phyloP scores from a whole-genome alignment of 2,888 invertebrate species.

The Exocentrus adspersus region DNA sequence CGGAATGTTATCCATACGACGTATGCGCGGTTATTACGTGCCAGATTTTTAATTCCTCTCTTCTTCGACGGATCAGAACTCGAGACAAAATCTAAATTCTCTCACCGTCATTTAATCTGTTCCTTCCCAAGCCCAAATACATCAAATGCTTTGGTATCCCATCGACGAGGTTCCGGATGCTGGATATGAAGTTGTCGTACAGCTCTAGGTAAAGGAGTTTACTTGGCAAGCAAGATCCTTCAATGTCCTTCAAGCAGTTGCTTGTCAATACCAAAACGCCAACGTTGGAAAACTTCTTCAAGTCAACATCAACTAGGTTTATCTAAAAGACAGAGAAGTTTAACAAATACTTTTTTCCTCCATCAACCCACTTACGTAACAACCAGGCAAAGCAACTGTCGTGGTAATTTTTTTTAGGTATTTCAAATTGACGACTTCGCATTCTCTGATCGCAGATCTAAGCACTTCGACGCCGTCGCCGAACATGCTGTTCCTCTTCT shows the following conservation, averaged over 20 bases:
- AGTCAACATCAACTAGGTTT: conserved; percentile 62
- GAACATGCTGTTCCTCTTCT: conserved; percentile 47
- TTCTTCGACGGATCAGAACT: too few species aligned
- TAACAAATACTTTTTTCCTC: too few species aligned
- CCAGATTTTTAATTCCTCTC: too few species aligned
- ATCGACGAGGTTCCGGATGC: conserved; percentile 57
- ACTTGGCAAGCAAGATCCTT: conserved; percentile 61
- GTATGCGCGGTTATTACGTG: too few species aligned
- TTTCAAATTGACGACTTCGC: conserved; percentile 48
- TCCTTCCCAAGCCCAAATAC: conserved; percentile 67
- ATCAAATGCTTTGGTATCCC: conserved; percentile 61
- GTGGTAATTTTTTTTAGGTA: conserved; percentile 48
- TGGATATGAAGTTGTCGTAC: conserved; percentile 64
- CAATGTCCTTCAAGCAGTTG: conserved; percentile 59
- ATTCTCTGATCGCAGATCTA: conserved; percentile 46
- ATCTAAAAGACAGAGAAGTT: conserved; percentile 57
- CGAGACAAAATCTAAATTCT: conserved; percentile 13
- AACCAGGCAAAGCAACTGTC: conserved; percentile 48
- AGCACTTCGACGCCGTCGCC: conserved; percentile 47
- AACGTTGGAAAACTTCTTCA: conserved; percentile 62
- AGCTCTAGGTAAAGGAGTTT: conserved; percentile 64
- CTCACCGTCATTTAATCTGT: conserved; percentile 61
- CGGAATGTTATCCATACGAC: background rate
- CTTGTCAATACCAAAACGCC: conserved; percentile 65
- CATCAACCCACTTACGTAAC: conserved; percentile 47